Evolutionary conservation across 2,113 vertebrate genomes (phyloP).

Genomic region (Barbus barbus): DNA sequence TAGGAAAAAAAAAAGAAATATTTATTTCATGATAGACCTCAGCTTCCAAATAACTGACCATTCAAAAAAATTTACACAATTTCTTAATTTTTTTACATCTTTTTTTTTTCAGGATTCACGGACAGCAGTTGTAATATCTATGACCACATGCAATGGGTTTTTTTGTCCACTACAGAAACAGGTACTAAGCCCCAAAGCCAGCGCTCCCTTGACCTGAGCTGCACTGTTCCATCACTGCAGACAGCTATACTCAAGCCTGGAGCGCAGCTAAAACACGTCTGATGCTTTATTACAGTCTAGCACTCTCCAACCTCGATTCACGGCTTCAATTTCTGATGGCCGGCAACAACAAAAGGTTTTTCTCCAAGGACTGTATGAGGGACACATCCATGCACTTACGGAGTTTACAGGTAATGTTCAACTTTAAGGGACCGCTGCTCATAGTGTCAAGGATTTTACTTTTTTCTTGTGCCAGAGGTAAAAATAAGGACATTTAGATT

Average conservation of each 20-base stretch:
- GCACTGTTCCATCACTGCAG: background rate
- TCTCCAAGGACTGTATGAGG: slow-evolving; percentile 46
- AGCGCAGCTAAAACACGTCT: background rate
- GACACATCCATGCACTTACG: slow-evolving; percentile 50
- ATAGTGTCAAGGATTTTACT: slow-evolving; percentile 21
- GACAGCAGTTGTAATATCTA: slow-evolving; percentile 77
- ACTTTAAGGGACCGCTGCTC: slow-evolving; percentile 8
- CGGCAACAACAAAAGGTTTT: slow-evolving; percentile 27
- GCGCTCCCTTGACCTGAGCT: slow-evolving; percentile 42
- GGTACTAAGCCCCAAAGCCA: slow-evolving; percentile 65
- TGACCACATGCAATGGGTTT: slow-evolving; percentile 80
- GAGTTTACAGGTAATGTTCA: slow-evolving; percentile 14
- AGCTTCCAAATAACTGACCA: slow-evolving; percentile 76
- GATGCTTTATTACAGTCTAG: slow-evolving; percentile 1
- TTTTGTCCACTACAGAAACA: slow-evolving; percentile 73
- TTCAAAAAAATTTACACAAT: slow-evolving; percentile 79
- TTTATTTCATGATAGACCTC: slow-evolving; percentile 84
- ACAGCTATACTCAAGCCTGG: slow-evolving; percentile 3
- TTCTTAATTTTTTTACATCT: slow-evolving; percentile 51
- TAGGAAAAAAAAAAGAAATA: slow-evolving; percentile 71
- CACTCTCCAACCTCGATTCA: slow-evolving; percentile 5
- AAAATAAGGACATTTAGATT: background rate
- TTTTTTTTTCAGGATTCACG: slow-evolving; percentile 71
- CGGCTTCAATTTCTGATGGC: slow-evolving; percentile 11
- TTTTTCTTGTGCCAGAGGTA: slow-evolving; percentile 6